Conservation (phyloP, 1,140 invertebrate genomes). For the Brachionus calyciflorus region DNA sequence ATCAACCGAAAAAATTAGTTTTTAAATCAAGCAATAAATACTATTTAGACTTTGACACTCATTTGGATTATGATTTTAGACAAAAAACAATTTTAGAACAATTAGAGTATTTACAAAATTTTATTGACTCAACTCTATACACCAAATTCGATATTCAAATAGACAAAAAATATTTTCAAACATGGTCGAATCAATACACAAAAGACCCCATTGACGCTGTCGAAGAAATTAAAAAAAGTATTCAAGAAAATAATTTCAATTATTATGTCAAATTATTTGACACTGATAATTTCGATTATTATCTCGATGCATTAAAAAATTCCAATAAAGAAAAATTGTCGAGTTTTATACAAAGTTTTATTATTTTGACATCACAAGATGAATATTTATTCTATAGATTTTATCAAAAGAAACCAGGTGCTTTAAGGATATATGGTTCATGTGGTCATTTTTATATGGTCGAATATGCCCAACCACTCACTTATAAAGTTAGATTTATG, state of each 20-base stretch:
- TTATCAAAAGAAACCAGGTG: conserved; percentile 11
- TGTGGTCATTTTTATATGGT: conserved; percentile 45
- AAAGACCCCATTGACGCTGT: neutral
- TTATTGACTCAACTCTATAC: conserved; percentile 3
- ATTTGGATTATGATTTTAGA: conserved; percentile 1
- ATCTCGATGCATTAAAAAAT: neutral
- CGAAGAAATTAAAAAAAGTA: neutral
- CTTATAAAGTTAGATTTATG: neutral
- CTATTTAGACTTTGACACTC: conserved; percentile 33
- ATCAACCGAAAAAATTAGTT: neutral
- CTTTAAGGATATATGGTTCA: conserved; percentile 21
- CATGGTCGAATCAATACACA: neutral
- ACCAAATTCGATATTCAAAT: neutral
- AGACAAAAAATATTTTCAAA: neutral
- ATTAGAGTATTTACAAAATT: neutral
- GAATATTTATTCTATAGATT: conserved; percentile 44
- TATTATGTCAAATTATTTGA: conserved; percentile 29
- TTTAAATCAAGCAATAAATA: conserved; percentile 36
- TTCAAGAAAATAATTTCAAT: neutral
- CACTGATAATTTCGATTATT: conserved; percentile 9
- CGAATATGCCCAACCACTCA: conserved; percentile 7
- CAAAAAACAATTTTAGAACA: conserved; percentile 18
- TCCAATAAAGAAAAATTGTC: conserved; percentile 6
- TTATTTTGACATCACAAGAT: conserved; percentile 12
- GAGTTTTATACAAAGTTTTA: conserved; percentile 38